Conservation (phyloP, 2,797 vertebrate species). For the Argyrosomus regius region DNA sequence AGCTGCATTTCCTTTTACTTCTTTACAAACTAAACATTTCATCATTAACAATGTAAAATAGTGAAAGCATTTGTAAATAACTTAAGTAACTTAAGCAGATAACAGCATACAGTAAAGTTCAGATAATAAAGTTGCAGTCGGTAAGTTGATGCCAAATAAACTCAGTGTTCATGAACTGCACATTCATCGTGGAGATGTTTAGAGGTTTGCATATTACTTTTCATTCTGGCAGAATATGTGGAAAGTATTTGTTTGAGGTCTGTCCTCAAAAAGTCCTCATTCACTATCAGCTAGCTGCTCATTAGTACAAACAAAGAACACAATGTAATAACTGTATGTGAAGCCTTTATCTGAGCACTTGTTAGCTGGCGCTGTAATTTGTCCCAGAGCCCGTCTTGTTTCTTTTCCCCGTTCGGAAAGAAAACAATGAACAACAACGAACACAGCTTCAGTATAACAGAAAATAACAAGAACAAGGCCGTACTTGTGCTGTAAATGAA, state of each 20-base stretch:
- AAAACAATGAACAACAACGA: neutral
- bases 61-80: neutral
- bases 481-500: neutral
- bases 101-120: neutral
- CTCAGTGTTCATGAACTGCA: neutral
- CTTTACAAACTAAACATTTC: neutral
- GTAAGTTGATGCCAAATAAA: neutral
- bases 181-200: neutral
- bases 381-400: neutral
- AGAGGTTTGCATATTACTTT: neutral
- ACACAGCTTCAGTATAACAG: neutral
- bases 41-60: neutral
- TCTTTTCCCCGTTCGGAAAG: neutral
- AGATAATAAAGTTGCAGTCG: neutral
- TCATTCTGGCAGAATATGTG: constrained; percentile 6
- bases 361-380: neutral
- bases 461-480: constrained; percentile 17
- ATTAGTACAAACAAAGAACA: constrained; percentile 71
- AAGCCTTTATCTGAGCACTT: constrained; percentile 26
- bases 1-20: neutral
- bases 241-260: neutral
- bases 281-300: constrained; percentile 45
- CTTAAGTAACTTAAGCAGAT: neutral
- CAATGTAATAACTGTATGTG: constrained; percentile 33
- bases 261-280: constrained; percentile 33